phyloP scores from a whole-genome alignment of 2,888 invertebrate genomes.

The Apamea sordens region DNA sequence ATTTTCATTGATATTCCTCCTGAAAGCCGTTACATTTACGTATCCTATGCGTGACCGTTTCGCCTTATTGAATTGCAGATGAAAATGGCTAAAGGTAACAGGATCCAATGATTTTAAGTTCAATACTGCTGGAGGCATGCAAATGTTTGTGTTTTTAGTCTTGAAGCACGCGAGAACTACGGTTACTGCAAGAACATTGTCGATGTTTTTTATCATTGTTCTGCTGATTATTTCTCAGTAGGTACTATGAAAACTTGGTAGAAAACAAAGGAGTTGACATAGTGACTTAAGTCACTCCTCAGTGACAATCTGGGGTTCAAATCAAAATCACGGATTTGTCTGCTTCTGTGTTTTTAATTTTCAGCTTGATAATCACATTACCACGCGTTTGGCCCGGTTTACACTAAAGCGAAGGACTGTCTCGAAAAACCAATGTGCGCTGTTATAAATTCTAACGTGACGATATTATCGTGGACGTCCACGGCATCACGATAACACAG shows the following conservation, averaged over 20 bases:
- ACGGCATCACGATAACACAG: not conserved
- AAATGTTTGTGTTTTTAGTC: constrained; percentile 33
- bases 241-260: not conserved
- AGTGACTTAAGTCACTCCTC: not conserved
- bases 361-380: not conserved
- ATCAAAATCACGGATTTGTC: not conserved
- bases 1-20: constrained; percentile 18
- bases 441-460: not conserved
- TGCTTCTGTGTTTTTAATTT: not conserved
- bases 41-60: constrained; percentile 28
- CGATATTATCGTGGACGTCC: not conserved
- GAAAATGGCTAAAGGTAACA: constrained; percentile 17
- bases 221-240: constrained; percentile 4
- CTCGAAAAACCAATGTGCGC: not conserved
- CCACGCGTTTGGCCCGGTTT: not conserved
- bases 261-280: not conserved
- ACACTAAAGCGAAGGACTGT: not conserved
- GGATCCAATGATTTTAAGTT: constrained; percentile 18
- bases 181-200: constrained; percentile 3
- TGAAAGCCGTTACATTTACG: constrained; percentile 20
- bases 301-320: not conserved
- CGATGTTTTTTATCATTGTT: constrained; percentile 36
- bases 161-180: constrained; percentile 1
- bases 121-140: constrained; percentile 16
- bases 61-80: constrained; percentile 46